Percentiles rank a stretch among this genome's conserved stretches.
These are phyloP conservation scores for Neuroterus valhalla DNA, from an alignment of 1,140 invertebrate species.

Conservation along the genomic window DNA sequence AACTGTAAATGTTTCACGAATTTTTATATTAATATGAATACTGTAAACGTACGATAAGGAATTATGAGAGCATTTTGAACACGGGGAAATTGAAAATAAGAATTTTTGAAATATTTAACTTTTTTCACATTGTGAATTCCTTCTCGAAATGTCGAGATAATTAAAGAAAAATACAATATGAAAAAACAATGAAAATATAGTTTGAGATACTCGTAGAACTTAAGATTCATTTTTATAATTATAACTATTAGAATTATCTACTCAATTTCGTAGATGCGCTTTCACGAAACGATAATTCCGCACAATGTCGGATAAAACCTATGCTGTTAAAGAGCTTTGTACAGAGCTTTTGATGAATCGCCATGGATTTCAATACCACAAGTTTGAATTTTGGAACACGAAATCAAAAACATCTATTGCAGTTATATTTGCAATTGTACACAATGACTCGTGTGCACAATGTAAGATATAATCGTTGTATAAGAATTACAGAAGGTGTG, in stretches of 20 bases:
- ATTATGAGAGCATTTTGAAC: not conserved
- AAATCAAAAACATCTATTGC: not conserved
- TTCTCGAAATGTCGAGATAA: not conserved
- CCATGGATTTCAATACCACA: too few species aligned
- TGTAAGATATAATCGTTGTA: constrained; percentile 6
- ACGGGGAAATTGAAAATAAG: not conserved
- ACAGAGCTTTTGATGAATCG: too few species aligned
- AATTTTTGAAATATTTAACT: constrained; percentile 8
- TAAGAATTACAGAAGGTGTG: constrained; percentile 1
- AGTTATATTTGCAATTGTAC: not conserved
- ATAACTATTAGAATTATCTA: too few species aligned
- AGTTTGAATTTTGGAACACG: not conserved
- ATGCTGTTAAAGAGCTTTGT: too few species aligned
- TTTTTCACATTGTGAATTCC: not conserved
- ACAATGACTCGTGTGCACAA: not conserved
- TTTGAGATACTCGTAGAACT: too few species aligned
- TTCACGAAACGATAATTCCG: not conserved
- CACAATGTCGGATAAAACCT: not conserved
- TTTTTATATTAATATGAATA: not conserved
- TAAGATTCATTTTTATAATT: too few species aligned
- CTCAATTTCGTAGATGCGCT: too few species aligned
- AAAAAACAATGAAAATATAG: not conserved
- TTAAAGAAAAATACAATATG: not conserved
- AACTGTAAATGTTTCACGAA: not conserved
- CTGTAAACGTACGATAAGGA: too few species aligned